phyloP scores from a whole-genome alignment of 2,888 invertebrate species.

The Pycnomerus fuliginosus region DNA sequence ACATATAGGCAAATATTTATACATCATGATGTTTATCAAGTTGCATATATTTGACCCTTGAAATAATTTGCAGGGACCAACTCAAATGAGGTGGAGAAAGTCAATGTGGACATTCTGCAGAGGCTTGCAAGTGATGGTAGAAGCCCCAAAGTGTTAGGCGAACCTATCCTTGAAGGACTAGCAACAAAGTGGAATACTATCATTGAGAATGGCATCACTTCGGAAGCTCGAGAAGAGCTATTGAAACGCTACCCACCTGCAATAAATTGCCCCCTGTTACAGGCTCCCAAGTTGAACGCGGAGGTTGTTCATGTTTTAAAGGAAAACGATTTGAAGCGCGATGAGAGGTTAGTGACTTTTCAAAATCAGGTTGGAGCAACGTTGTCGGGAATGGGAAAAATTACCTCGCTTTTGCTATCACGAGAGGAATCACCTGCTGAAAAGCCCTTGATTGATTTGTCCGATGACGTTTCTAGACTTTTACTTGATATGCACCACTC shows the following conservation, averaged over 20 bases:
- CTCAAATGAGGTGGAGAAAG: no score
- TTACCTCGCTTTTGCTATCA: slow-evolving; percentile 3
- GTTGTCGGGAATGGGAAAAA: slow-evolving; percentile 1
- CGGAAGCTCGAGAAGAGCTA: slow-evolving; percentile 2
- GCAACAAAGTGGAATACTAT: slow-evolving; percentile 4
- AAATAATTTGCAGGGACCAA: no score
- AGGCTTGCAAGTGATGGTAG: no score
- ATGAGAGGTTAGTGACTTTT: background rate
- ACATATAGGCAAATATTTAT: no score
- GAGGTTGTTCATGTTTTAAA: slow-evolving; percentile 2
- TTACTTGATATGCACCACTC: slow-evolving; percentile 5
- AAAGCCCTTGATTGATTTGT: no score
- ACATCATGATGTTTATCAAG: no score
- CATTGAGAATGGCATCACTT: slow-evolving; percentile 5
- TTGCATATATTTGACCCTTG: no score
- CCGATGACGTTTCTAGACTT: no score
- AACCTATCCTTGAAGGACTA: background rate
- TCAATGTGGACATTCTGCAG: no score
- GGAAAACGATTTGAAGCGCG: background rate
- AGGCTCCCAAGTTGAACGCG: slow-evolving; percentile 8
- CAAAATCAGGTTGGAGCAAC: slow-evolving; percentile 7
- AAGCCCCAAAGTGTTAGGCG: no score
- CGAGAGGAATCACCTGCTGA: slow-evolving; percentile 1
- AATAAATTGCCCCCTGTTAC: background rate
- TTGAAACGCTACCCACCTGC: slow-evolving; percentile 5